Evolutionary conservation across 2,797 vertebrate species (phyloP), one percentile per base, ranked within the genome.

Genomic region (Sebastes cheni): DNA sequence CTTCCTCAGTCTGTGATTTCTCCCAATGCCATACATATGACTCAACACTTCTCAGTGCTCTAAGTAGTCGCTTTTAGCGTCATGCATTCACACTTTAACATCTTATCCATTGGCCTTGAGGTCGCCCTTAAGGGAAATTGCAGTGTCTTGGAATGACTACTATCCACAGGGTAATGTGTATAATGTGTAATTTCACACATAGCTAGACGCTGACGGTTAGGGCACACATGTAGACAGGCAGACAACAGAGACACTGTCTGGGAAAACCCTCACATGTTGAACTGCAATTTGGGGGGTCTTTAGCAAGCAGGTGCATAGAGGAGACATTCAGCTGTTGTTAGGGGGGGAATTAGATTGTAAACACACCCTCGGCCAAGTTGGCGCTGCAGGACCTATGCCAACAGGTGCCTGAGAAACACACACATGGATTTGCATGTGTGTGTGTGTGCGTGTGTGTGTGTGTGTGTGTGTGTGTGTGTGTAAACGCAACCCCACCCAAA

Each of bases 311-410:
- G 65, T 76, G 55, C 78, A 88, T 54, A 74, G 66, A 56, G 59
- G 64, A 81, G 88, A 86, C 73, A 50, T 46, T 93, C 94, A 95
- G 94, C 93, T 94, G 94, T 92, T 84, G 78, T 86, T 79, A 61
- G 16, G 77, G 62, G 78, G 65, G 16, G 13, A 75, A 61, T 86
- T 78, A 60, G 75, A 87, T 75, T 85, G 84, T 92, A 92, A 93
- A 93, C 89, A 92, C 86, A 90, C 83, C 80, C 88, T 87, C 87
- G 89, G 91, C 89, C 86, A 88, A 91, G 92, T 88, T 90, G 91
- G 88, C 82, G 83, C 86, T 86, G n/a, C 50, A 82, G 67, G 85
- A 83, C 80, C 77, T 62, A 52, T 34, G 79, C 79, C 77, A 88
- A 95, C 92, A 93, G 93, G 91, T 93, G 93, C 62, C 39, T 32